These are phyloP conservation scores for Heterotilapia buettikoferi DNA, from an alignment of 2,113 vertebrate species.

Conservation along the genomic window DNA sequence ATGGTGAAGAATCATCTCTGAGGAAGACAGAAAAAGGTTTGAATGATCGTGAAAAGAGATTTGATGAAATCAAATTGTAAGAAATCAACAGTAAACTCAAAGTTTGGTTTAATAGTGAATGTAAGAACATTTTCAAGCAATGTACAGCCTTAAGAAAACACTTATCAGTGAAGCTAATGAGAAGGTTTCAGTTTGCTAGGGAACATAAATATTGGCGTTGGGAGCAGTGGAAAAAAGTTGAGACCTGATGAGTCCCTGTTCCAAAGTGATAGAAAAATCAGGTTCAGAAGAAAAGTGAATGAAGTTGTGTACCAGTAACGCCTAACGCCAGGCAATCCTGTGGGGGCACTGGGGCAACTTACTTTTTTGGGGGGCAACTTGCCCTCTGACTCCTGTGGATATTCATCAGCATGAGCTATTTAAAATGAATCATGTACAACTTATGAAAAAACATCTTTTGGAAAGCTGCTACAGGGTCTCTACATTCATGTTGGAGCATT, in stretches of 20 bases:
- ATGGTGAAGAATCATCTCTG: not conserved
- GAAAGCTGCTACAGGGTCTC: not conserved
- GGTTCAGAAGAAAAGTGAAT: not conserved
- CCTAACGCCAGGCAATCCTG: not conserved
- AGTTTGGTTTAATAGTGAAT: not conserved
- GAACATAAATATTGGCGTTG: not conserved
- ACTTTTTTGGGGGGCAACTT: not conserved
- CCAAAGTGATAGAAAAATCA: rapidly evolving
- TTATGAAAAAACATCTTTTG: not conserved
- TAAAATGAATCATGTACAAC: rapidly evolving
- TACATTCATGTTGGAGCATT: rapidly evolving
- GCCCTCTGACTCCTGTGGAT: not conserved
- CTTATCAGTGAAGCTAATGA: not conserved
- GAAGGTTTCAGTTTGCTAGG: not conserved
- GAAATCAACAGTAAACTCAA: not conserved
- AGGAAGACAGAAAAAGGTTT: not conserved
- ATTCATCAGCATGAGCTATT: not conserved
- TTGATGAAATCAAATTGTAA: rapidly evolving
- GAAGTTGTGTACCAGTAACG: not conserved
- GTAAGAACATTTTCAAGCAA: not conserved
- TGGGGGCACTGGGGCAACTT: not conserved
- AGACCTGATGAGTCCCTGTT: not conserved
- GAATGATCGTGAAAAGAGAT: not conserved
- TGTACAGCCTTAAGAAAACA: rapidly evolving
- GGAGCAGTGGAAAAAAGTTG: not conserved